Percentiles rank a stretch among this genome's conserved stretches.
phyloP scores from a whole-genome alignment of 23 tunicate genomes.

The Trididemnum clinides region DNA sequence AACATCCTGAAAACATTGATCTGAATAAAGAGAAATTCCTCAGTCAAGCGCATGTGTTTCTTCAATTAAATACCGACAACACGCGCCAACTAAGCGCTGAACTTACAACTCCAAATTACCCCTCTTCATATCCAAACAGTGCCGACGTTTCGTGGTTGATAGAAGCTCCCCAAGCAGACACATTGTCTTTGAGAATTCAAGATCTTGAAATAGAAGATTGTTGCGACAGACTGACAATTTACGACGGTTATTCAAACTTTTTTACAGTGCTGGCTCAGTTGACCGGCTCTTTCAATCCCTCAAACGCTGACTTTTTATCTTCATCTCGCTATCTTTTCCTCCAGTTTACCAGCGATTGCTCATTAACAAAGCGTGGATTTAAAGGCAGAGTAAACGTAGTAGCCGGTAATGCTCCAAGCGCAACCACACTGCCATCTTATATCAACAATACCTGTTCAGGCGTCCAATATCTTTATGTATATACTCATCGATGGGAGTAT shows the following conservation, averaged over 20 bases:
- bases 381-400: no score
- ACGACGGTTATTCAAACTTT: background rate
- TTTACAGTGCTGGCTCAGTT: background rate
- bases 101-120: constrained; percentile 3
- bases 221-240: background rate
- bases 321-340: background rate
- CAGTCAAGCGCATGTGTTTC: background rate
- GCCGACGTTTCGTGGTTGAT: background rate
- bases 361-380: background rate
- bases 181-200: background rate
- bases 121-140: background rate
- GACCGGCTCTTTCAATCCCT: background rate
- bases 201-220: constrained; percentile 5
- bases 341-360: background rate
- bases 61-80: background rate
- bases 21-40: background rate
- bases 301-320: background rate
- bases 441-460: no score
- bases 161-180: background rate
- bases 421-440: no score
- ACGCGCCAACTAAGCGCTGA: background rate
- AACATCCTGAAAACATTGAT: background rate
- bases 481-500: no score
- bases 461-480: no score
- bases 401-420: no score